Base-by-base conservation (phyloP, 2,797 vertebrate genomes). In the Helarctos malayanus region DNA sequence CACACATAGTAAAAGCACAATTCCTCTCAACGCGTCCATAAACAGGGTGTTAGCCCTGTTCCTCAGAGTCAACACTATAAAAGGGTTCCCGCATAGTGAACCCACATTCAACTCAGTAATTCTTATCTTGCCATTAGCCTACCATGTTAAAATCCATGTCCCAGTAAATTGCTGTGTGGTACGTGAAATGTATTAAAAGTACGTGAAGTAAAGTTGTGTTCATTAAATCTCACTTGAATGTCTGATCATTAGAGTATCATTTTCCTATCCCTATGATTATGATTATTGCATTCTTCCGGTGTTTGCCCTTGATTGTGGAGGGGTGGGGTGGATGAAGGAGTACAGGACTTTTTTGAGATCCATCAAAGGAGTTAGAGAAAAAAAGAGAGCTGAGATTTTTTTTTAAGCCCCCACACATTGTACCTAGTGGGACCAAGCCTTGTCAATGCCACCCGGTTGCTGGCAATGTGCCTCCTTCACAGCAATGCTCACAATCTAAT, bases 211-310 rank as follows among this genome's bases (percentile, higher is more conserved):
- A 32, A 83, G 35, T 87, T 38, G 32, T 19, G 52, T 19, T n/a
- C 35, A 82, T 82, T 69, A 59, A 16, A 35, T 81, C 93, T 98
- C 90, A 97, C 92, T 97, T 76, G 54, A 81, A 94, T 14, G 0
- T 95, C 73, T 41, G 12, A 94, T 78, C 41, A 45, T 93, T 94
- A 97, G 54, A 68, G 7, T 75, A 47, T 85, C 56, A n/a, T 80
- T 95, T 86, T 65, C n/a, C 56, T 32, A 49, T 63, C 35, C 16
- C 54, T n/a, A 2, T 73, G 38, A 56, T 9, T 76, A 35, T 4
- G 5, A 45, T 45, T 89, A 15, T 68, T 91, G 59, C 45, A 56
- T 27, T 97, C 11, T 68, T 52, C 25, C 15, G 10, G 23, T 11
- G 27, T 78, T 80, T 91, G 61, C 32, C 52, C 83, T 81, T 86